phyloP scores from a whole-genome alignment of 2,888 invertebrate species.

The Amblyteles armatorius region DNA sequence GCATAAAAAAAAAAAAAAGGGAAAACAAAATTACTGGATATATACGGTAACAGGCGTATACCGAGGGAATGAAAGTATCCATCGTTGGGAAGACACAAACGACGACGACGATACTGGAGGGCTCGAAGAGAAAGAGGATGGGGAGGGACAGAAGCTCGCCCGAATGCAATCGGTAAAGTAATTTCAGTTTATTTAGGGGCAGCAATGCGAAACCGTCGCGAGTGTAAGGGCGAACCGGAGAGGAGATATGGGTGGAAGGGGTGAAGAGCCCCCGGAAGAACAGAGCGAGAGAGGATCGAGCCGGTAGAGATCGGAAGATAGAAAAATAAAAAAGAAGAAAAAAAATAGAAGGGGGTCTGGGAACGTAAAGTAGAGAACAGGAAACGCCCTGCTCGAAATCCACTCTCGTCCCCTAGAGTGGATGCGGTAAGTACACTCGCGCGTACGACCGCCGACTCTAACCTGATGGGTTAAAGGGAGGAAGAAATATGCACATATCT shows the following conservation, averaged over 20 bases:
- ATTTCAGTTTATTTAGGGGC: constrained; percentile 71
- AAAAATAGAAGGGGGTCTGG: constrained; percentile 16
- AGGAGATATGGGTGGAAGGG: constrained; percentile 32
- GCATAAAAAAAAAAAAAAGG: constrained; percentile 27
- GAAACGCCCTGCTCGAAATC: constrained; percentile 65
- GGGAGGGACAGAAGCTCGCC: constrained; percentile 51
- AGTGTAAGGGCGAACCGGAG: constrained; percentile 53
- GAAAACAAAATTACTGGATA: constrained; percentile 37
- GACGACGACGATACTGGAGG: constrained; percentile 7
- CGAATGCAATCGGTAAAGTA: constrained; percentile 71
- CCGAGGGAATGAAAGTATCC: constrained; percentile 61
- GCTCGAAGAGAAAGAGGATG: constrained; percentile 30
- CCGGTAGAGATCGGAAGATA: constrained; percentile 47
- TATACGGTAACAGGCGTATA: constrained; percentile 42
- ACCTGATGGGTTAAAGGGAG: constrained; percentile 17
- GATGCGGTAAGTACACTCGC: constrained; percentile 44
- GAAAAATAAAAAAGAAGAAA: constrained; percentile 44
- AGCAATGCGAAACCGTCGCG: constrained; percentile 64
- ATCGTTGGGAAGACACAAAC: constrained; percentile 63
- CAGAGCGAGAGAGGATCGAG: constrained; percentile 37
- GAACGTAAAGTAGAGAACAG: constrained; percentile 63
- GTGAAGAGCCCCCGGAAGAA: constrained; percentile 26
- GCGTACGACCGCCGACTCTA: not conserved
- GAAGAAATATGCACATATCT: constrained; percentile 52
- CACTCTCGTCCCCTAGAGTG: constrained; percentile 53